phyloP scores from a whole-genome alignment of 2,113 vertebrate species.

The Corythornis madagascariensis region DNA sequence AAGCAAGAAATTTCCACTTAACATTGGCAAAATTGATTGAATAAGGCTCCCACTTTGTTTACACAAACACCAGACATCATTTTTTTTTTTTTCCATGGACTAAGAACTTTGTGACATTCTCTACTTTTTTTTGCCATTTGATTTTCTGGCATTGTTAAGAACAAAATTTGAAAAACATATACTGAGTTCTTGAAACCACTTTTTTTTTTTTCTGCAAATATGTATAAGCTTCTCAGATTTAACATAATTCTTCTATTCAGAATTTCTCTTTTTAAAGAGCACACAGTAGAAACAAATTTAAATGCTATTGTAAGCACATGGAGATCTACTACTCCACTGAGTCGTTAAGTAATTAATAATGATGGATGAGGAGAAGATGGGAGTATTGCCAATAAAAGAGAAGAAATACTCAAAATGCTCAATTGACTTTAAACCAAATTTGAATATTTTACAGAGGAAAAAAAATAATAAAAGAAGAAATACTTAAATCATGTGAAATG shows the following conservation, averaged over 20 bases:
- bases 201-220: neutral
- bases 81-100: neutral
- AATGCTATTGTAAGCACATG: neutral
- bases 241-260: neutral
- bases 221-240: neutral
- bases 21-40: neutral
- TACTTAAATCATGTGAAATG: neutral
- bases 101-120: neutral
- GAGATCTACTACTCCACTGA: neutral
- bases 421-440: neutral
- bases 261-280: neutral
- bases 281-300: neutral
- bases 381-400: neutral
- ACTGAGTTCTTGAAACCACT: neutral
- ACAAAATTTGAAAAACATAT: neutral
- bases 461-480: neutral
- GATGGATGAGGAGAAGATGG: neutral
- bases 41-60: neutral
- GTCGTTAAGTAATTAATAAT: neutral
- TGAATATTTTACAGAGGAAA: neutral
- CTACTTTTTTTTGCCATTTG: neutral
- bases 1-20: neutral
- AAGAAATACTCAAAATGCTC: neutral
- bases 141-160: neutral
- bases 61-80: neutral